Conservation (phyloP, 2,113 vertebrate species). For the Muntiacus reevesi region DNA sequence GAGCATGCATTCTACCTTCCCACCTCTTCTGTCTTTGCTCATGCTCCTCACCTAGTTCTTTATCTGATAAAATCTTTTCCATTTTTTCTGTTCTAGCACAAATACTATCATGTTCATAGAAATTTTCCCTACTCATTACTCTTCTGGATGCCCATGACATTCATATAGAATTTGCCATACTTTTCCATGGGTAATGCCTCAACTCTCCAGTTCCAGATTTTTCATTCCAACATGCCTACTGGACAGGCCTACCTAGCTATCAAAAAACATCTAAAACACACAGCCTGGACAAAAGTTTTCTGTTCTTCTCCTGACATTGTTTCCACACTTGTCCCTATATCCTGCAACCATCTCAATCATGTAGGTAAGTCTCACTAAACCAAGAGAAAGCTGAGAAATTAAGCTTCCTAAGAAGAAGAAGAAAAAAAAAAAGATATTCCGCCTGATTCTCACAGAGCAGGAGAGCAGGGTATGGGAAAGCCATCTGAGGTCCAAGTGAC, state of each 20-base stretch:
- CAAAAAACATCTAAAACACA: background rate
- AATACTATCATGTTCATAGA: background rate
- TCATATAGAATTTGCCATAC: background rate
- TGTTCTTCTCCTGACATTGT: background rate
- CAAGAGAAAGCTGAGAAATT: background rate
- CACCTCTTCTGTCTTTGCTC: background rate
- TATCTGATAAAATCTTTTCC: background rate
- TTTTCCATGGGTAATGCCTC: background rate
- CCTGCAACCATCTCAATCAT: background rate
- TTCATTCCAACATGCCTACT: background rate
- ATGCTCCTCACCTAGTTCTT: background rate
- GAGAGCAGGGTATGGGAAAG: background rate
- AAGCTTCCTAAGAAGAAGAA: background rate
- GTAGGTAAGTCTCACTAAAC: background rate
- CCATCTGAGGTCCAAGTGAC: background rate
- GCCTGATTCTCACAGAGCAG: background rate
- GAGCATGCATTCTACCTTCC: background rate
- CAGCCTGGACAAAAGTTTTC: background rate
- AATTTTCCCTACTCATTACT: background rate
- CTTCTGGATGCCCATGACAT: background rate
- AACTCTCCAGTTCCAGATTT: background rate
- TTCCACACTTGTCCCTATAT: background rate
- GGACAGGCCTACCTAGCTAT: background rate
- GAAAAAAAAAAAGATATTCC: background rate
- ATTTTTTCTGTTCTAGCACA: background rate